Conservation (phyloP, 2,113 vertebrate genomes). For the Alces alces region DNA sequence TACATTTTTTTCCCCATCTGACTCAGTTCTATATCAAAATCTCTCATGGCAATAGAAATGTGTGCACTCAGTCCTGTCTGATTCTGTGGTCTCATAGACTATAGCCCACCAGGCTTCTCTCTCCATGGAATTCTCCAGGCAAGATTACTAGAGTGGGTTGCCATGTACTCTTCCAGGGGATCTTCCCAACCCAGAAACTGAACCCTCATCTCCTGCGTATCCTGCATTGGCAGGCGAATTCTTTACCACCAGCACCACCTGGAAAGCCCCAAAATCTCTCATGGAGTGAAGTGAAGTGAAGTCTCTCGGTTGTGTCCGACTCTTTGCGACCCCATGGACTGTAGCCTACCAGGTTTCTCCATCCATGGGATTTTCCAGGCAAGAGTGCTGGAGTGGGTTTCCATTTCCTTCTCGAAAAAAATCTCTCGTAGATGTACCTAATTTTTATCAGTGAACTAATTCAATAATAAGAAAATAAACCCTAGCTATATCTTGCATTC, state of each 20-base stretch:
- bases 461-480: not conserved
- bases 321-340: not conserved
- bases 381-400: not conserved
- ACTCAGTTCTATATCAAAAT: not conserved
- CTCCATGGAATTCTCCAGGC: not conserved
- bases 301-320: accelerated
- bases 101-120: not conserved
- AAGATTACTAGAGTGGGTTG: not conserved
- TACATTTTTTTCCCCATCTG: not conserved
- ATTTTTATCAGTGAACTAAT: not conserved
- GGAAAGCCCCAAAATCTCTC: not conserved
- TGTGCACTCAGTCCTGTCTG: not conserved
- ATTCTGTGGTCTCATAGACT: not conserved
- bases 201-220: not conserved
- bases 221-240: not conserved
- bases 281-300: not conserved
- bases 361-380: not conserved
- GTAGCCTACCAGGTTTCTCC: not conserved
- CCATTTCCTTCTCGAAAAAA: not conserved
- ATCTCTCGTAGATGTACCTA: not conserved
- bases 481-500: not conserved
- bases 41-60: not conserved
- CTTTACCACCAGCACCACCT: not conserved
- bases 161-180: not conserved
- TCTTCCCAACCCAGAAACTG: not conserved